Percentiles rank a stretch among this genome's conserved stretches.
Evolutionary conservation across 2,888 invertebrate genomes (phyloP).

Genomic region (Euplagia quadripunctaria): DNA sequence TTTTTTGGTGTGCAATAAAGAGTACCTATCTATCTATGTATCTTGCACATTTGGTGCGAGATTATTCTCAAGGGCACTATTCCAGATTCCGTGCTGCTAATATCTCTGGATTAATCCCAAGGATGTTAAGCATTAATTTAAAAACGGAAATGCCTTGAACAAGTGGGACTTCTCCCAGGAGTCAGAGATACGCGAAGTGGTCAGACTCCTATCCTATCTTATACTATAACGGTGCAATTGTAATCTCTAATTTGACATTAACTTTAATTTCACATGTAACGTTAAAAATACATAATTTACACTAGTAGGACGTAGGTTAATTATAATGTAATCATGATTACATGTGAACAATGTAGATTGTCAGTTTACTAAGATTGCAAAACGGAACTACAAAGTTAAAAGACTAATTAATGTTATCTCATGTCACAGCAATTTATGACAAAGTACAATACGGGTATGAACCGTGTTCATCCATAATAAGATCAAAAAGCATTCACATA

Average conservation of each 20-base stretch:
- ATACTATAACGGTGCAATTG: no score
- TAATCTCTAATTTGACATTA: no score
- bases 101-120: background rate
- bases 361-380: constrained; percentile 22
- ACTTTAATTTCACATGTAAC: no score
- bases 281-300: no score
- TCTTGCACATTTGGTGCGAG: no score
- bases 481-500: constrained; percentile 64
- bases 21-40: no score
- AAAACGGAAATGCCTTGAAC: background rate
- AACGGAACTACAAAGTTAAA: constrained; percentile 18
- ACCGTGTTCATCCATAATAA: constrained; percentile 62
- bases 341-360: constrained; percentile 17
- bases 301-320: background rate
- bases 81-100: background rate
- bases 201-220: background rate
- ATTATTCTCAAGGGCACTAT: no score
- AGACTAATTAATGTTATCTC: constrained; percentile 47
- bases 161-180: background rate
- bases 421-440: constrained; percentile 40
- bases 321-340: constrained; percentile 32
- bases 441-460: constrained; percentile 48
- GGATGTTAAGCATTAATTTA: no score
- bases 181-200: background rate
- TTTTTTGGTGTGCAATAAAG: no score